Evolutionary conservation across 2,797 vertebrate species (phyloP), one percentile per base, ranked within the genome.

Genomic region (Notamacropus eugenii): DNA sequence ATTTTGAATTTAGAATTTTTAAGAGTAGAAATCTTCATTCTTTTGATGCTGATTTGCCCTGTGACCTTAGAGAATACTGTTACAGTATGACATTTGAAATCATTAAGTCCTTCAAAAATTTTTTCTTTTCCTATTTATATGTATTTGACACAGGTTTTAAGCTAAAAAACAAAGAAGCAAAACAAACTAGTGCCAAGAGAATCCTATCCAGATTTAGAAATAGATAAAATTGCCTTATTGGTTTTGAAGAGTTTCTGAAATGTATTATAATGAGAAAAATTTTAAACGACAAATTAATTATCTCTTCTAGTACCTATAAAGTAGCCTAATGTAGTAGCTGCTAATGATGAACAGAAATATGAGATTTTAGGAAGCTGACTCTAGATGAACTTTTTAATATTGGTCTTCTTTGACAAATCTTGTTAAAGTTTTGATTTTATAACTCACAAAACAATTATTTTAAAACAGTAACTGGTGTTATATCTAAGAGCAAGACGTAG

Each of bases 271-370:
- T 55, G 4, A 93, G 90, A 91, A 87, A 95, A 62, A 67, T 94
- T 74, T 40, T 8, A 93, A 74, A 62, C 93, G 29, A 93, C 12
- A 96, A 90, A 40, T 90, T 96, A 3, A 55, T 92, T 97, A 95
- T 46, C 62, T 96, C 90, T 92, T 6, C 59, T 98, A 95, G 97
- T 93, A 46, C 3, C 27, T 55, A 4, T 93, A 22, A 96, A 96
- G 27, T 96, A 40, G 28, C 22, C 22, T 95, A 56, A 54, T 4
- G 90, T 82, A 94, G 52, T 94, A 91, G 54, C 54, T 95, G 11
- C 58, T 95, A 91, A 92, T 93, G 34, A 59, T 93, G 74, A 93
- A 5, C 92, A 59, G 40, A 90, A 59, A 87, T 92, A 2, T 50
- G 27, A 22, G 58, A 46, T 93, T 59, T 96, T 22, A 92, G 55